A percentile compares a stretch with the other conserved stretches of the same genome.
phyloP scores from a whole-genome alignment of 2,113 vertebrate species.

The Illadopsis cleaveri region DNA sequence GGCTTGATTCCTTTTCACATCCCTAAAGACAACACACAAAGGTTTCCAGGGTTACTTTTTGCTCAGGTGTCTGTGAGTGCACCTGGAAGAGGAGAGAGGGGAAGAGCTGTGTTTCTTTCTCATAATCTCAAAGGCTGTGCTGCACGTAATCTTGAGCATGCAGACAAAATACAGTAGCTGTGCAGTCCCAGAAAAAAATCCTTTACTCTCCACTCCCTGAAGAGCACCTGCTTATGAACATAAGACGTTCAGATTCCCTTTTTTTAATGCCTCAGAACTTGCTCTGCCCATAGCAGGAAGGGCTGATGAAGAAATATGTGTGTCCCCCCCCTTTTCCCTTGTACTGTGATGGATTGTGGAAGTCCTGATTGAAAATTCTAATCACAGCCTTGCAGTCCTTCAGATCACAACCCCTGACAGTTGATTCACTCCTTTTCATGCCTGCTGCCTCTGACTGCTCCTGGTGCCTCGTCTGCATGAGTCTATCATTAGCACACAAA shows the following conservation, averaged over 20 bases:
- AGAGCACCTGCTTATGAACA: neutral
- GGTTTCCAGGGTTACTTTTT: neutral
- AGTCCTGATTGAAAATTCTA: slow-evolving; percentile 80
- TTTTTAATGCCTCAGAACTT: neutral
- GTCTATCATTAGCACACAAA: slow-evolving; percentile 80
- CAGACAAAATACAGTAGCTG: neutral
- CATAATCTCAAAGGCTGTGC: neutral
- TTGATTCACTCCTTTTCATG: slow-evolving; percentile 78
- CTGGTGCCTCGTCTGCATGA: slow-evolving; percentile 70
- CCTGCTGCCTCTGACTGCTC: slow-evolving; percentile 67
- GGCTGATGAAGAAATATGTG: neutral
- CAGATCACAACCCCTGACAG: slow-evolving; percentile 71
- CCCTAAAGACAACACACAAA: neutral
- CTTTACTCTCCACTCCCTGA: neutral
- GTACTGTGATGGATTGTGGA: slow-evolving; percentile 59
- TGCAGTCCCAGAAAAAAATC: neutral
- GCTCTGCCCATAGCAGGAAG: neutral
- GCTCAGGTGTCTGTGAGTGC: neutral
- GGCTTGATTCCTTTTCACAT: neutral
- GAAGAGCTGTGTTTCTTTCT: neutral
- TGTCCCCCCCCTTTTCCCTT: neutral
- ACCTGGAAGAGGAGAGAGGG: neutral
- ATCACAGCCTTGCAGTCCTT: slow-evolving; percentile 75
- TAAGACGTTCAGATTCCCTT: neutral
- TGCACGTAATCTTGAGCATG: neutral